Percentiles rank a stretch among this genome's conserved stretches.
phyloP scores from a whole-genome alignment of 1,140 invertebrate genomes.

The Battus philenor region DNA sequence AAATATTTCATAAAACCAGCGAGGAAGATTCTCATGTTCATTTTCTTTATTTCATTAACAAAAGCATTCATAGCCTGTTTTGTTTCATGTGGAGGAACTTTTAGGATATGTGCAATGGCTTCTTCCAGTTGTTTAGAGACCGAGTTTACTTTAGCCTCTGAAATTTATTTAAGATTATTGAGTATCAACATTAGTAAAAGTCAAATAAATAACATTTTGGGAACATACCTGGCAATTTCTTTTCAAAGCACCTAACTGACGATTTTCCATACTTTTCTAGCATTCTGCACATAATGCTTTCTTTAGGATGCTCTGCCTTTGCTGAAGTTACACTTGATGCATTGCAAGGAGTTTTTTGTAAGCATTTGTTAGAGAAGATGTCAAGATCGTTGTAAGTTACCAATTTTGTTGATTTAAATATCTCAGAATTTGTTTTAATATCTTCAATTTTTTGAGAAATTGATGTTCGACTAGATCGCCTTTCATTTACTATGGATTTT shows the following conservation, averaged over 20 bases:
- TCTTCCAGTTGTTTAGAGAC: conserved; percentile 43
- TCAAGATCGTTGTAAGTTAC: conserved; percentile 27
- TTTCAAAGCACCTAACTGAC: conserved; percentile 24
- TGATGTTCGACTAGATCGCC: background rate
- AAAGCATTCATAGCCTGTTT: conserved; percentile 40
- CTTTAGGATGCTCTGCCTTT: conserved; percentile 20
- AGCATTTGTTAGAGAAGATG: conserved; percentile 19
- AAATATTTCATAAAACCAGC: conserved; percentile 49
- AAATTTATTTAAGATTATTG: conserved; percentile 23
- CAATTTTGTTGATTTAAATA: background rate
- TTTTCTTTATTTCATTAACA: conserved; percentile 33
- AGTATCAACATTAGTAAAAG: background rate
- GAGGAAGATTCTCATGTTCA: conserved; percentile 38
- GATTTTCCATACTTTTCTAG: conserved; percentile 47
- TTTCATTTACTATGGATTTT: background rate
- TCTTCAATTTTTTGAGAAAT: background rate
- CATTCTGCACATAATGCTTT: conserved; percentile 52
- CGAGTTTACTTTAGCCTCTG: conserved; percentile 35
- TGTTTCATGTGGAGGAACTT: conserved; percentile 24
- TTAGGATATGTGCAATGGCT: conserved; percentile 30
- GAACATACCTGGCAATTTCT: conserved; percentile 47
- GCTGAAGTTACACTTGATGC: background rate
- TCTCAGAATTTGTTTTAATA: background rate
- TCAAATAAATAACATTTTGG: background rate
- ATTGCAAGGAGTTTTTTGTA: conserved; percentile 11